Percentiles rank a stretch among this genome's conserved stretches.
Conservation (phyloP, 92 coral and sea anemone genomes). For the Plumapathes pennacea region DNA sequence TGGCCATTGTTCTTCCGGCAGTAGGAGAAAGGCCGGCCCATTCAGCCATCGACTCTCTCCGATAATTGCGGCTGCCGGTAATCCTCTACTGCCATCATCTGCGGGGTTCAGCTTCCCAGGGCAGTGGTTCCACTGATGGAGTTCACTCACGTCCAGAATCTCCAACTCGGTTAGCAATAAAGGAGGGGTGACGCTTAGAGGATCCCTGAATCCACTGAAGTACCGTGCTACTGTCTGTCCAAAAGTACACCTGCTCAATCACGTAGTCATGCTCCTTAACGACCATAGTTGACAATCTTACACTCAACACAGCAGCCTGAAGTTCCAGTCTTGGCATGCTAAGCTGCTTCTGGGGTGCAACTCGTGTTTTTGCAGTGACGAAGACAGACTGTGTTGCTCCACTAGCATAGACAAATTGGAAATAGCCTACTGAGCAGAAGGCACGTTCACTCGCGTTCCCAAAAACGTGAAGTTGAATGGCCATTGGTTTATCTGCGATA, state of each 20-base stretch:
- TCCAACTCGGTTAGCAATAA: conserved; percentile 32
- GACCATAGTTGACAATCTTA: neutral
- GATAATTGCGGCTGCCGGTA: conserved; percentile 8
- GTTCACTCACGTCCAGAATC: conserved; percentile 25
- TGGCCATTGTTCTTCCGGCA: conserved; percentile 21
- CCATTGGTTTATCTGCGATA: neutral
- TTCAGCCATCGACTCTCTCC: conserved; percentile 42
- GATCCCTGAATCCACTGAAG: conserved; percentile 19
- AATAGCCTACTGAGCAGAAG: conserved; percentile 33
- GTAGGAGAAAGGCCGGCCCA: conserved; percentile 31
- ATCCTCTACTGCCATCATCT: conserved; percentile 43
- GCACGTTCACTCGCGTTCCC: conserved; percentile 22
- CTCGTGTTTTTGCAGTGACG: conserved; percentile 19
- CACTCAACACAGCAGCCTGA: conserved; percentile 22
- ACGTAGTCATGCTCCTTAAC: conserved; percentile 9
- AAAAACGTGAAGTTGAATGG: conserved; percentile 29
- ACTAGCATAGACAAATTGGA: conserved; percentile 14
- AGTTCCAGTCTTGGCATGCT: conserved; percentile 21
- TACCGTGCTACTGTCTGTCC: conserved; percentile 27
- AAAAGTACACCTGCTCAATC: neutral
- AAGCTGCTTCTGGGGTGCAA: conserved; percentile 16
- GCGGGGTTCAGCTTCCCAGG: conserved; percentile 29
- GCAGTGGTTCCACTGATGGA: conserved; percentile 27
- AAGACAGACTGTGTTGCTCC: conserved; percentile 24
- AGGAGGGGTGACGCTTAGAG: conserved; percentile 20